Conservation (phyloP, 2,888 invertebrate genomes). For the Lamellibrachia satsuma region DNA sequence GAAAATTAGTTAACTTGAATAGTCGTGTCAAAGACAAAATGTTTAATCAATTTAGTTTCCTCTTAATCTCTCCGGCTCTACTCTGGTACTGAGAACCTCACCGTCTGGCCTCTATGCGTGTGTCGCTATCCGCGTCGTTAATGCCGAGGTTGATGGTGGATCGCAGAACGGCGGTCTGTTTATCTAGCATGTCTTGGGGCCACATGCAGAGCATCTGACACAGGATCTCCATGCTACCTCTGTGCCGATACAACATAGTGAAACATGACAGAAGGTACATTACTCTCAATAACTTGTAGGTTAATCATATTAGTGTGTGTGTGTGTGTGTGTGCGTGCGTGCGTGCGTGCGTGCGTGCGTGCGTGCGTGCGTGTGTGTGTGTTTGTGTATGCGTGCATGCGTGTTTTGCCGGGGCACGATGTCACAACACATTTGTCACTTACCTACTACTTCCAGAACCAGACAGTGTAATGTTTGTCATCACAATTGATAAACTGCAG, state of each 20-base stretch:
- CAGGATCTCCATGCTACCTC: conserved; percentile 7
- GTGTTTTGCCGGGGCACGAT: no score
- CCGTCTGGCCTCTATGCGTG: not conserved
- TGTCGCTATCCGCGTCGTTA: not conserved
- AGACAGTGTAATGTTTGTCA: no score
- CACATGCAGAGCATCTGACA: not conserved
- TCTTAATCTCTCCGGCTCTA: no score
- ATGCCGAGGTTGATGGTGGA: not conserved
- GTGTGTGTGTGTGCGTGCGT: not conserved
- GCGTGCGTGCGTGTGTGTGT: no score
- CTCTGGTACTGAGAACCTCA: not conserved
- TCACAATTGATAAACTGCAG: no score
- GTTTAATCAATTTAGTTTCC: no score
- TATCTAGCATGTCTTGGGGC: not conserved
- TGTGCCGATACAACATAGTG: not conserved
- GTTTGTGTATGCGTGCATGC: no score
- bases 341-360: no score
- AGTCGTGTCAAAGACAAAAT: no score
- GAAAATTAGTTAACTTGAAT: no score
- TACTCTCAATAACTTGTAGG: not conserved
- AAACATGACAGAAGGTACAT: not conserved
- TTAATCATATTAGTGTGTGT: not conserved
- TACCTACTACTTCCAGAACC: no score
- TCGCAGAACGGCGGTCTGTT: not conserved
- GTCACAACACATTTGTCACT: no score